Evolutionary conservation across 2,113 vertebrate genomes (phyloP).

Genomic region (Sylvietta virens): DNA sequence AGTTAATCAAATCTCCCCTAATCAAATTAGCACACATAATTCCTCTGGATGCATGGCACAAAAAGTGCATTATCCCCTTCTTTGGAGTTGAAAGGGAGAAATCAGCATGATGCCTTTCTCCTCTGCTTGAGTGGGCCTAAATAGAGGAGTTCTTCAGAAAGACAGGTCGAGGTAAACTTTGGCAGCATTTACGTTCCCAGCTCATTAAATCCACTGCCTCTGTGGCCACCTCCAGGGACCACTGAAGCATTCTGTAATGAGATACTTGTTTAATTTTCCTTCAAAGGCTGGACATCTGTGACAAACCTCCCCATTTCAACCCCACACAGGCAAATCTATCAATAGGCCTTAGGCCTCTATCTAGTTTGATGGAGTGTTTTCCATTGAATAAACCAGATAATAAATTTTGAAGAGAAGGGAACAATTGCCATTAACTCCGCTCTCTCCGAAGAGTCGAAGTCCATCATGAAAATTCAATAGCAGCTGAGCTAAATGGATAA

Average conservation of each 20-base stretch:
- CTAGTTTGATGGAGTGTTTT: constrained; percentile 98
- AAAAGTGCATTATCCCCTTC: constrained; percentile 98
- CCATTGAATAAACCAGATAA: constrained; percentile 99
- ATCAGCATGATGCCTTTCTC: constrained; percentile 92
- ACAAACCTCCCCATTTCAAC: constrained; percentile 86
- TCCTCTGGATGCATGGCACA: constrained; percentile 98
- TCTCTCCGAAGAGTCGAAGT: constrained; percentile 94
- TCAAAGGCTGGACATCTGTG: constrained; percentile 99
- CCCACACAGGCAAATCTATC: constrained; percentile 96
- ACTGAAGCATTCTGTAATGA: constrained; percentile 98
- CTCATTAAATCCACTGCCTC: constrained; percentile 98
- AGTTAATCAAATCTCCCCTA: constrained; percentile 99
- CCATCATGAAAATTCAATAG: constrained; percentile 99
- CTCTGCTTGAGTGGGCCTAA: constrained; percentile 93
- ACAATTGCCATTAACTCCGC: constrained; percentile 98
- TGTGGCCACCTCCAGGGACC: constrained; percentile 95
- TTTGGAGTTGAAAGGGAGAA: constrained; percentile 95
- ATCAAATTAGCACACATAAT: constrained; percentile 99
- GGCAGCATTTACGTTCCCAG: constrained; percentile 97
- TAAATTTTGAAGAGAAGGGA: constrained; percentile 96
- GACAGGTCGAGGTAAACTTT: constrained; percentile 93
- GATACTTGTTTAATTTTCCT: constrained; percentile 99
- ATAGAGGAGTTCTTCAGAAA: constrained; percentile 91
- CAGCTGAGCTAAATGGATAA: constrained; percentile 97
- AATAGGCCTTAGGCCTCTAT: constrained; percentile 95